Evolutionary conservation across 2,113 vertebrate species (phyloP).

Genomic region (Myxocyprinus asiaticus): DNA sequence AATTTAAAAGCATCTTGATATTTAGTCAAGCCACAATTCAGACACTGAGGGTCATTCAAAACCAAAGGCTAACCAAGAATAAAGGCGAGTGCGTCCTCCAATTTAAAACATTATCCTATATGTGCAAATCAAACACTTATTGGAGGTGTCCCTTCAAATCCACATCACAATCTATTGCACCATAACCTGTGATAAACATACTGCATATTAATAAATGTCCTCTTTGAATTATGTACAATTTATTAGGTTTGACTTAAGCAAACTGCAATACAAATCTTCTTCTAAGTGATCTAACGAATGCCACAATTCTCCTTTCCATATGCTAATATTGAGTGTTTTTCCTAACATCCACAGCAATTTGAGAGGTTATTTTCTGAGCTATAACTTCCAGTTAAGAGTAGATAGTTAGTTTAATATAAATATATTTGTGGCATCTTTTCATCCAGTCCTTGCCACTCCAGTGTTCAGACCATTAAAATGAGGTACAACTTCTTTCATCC

Average conservation of each 20-base stretch:
- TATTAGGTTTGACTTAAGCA: conserved; percentile 27
- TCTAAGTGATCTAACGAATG: neutral
- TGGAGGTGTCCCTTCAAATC: conserved; percentile 30
- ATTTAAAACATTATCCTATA: conserved; percentile 16
- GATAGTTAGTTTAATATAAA: conserved; percentile 45
- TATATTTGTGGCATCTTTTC: conserved; percentile 39
- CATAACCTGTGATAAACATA: conserved; percentile 33
- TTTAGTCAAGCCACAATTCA: conserved; percentile 5
- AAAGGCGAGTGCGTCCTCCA: neutral
- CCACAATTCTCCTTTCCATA: neutral
- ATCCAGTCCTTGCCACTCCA: conserved; percentile 64
- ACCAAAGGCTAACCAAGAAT: conserved; percentile 19
- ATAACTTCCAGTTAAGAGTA: conserved; percentile 47
- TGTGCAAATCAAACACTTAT: conserved; percentile 36
- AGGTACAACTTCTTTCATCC: conserved; percentile 44
- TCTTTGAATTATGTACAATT: conserved; percentile 42
- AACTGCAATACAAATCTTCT: conserved; percentile 16
- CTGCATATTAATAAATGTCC: conserved; percentile 36
- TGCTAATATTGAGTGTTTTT: neutral
- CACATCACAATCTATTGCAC: conserved; percentile 49
- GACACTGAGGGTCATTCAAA: neutral
- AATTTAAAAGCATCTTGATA: conserved; percentile 21
- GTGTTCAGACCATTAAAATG: conserved; percentile 71
- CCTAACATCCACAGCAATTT: conserved; percentile 41
- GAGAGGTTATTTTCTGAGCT: conserved; percentile 40